Evolutionary conservation across 2,797 vertebrate species (phyloP).

Genomic region (Acanthopagrus latus): DNA sequence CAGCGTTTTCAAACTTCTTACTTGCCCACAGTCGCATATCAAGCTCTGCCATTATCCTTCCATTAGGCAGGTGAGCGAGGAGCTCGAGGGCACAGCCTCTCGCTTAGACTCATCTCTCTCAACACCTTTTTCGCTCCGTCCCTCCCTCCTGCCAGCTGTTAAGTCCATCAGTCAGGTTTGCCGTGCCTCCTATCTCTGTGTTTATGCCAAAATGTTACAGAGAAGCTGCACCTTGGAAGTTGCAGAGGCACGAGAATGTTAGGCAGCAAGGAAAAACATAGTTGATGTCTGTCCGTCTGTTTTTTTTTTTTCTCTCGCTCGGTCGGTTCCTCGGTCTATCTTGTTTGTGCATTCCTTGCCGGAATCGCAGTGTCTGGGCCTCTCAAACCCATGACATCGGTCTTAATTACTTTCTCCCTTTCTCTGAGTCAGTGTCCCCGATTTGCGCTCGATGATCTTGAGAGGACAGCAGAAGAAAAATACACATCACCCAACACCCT

Average conservation of each 20-base stretch:
- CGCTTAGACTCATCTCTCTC: slow-evolving; percentile 65
- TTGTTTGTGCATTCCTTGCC: slow-evolving; percentile 54
- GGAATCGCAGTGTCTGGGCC: slow-evolving; percentile 55
- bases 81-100: slow-evolving; percentile 58
- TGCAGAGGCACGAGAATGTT: slow-evolving; percentile 17
- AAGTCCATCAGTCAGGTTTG: slow-evolving; percentile 47
- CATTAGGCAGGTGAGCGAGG: slow-evolving; percentile 66
- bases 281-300: slow-evolving; percentile 34
- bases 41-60: slow-evolving; percentile 61
- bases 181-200: slow-evolving; percentile 7
- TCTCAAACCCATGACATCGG: slow-evolving; percentile 35
- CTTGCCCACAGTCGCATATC: slow-evolving; percentile 27
- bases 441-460: not conserved
- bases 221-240: not conserved
- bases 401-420: slow-evolving; percentile 25
- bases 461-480: not conserved
- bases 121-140: slow-evolving; percentile 59
- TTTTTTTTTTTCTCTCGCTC: slow-evolving; percentile 31
- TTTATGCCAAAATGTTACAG: slow-evolving; percentile 21
- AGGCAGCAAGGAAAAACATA: slow-evolving; percentile 13
- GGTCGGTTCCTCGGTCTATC: slow-evolving; percentile 8
- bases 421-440: slow-evolving; percentile 19
- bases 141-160: slow-evolving; percentile 66
- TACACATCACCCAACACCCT: not conserved
- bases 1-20: slow-evolving; percentile 8